Evolutionary conservation across 2,797 vertebrate genomes (phyloP).

Genomic region (Micromesistius poutassou): DNA sequence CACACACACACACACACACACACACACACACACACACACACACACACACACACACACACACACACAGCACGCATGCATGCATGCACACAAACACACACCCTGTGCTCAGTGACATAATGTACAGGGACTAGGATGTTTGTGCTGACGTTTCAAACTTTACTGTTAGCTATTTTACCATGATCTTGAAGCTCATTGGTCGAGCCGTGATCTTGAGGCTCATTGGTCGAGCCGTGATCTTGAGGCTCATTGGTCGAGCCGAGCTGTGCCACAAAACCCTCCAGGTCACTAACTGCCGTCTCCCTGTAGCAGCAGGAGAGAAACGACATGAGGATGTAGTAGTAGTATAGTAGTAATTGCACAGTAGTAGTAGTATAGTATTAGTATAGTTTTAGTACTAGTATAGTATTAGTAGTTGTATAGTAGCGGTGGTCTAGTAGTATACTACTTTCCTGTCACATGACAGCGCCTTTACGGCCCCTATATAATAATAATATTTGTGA

Average conservation of each 20-base stretch:
- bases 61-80: conserved; percentile 8
- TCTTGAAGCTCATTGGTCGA: neutral
- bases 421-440: conserved; percentile 15
- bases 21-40: conserved; percentile 3
- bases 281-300: conserved; percentile 75
- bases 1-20: conserved; percentile 11
- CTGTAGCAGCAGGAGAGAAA: conserved; percentile 66
- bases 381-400: too few species aligned
- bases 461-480: conserved; percentile 41
- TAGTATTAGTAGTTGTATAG: too few species aligned
- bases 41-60: neutral
- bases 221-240: conserved; percentile 1
- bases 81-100: neutral
- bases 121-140: neutral
- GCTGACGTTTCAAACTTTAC: neutral
- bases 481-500: too few species aligned
- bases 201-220: neutral
- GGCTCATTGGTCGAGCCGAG: conserved; percentile 19
- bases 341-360: too few species aligned
- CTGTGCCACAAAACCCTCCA: conserved; percentile 79
- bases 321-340: neutral
- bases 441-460: conserved; percentile 69
- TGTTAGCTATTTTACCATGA: neutral
- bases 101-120: neutral
- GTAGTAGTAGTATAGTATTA: too few species aligned